Base-by-base conservation (phyloP, 2,113 vertebrate species). In the Anarhynchus alexandrinus region DNA sequence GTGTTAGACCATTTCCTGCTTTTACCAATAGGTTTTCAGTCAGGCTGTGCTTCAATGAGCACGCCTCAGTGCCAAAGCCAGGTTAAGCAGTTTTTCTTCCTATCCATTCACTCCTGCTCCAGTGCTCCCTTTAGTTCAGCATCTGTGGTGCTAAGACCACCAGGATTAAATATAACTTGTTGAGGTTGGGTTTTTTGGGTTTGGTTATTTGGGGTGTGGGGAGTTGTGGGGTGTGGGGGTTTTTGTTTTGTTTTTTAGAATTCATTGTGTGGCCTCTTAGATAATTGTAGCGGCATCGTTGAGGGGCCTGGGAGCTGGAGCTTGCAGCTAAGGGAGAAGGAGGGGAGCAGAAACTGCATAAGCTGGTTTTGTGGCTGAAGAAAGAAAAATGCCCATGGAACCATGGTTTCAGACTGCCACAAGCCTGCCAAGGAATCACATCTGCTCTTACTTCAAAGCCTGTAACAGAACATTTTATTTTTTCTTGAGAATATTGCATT, bases 351-450 rank as follows among this genome's bases (percentile, higher is more conserved):
- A 66, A 86, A 74, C 83, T 79, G n/a, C 47, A 34, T 76, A 69
- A 89, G 57, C 64, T 82, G 49, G 30, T 91, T 89, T 91, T 94
- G 26, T 87, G 85, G 65, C 87, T 49, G 57, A 72, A 49, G 45
- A 52, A 57, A 58, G 73, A 69, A 87, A 74, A 94, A 67, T 36
- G 86, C 82, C 62, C 3, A 0, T 62, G 52, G 73, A 94, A 57
- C 57, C 54, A 29, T 47, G 82, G 62, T 89, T 96, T 82, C 81
- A 79, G 47, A 51, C 32, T 57, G 55, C 82, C 74, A 87, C 67
- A 65, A 36, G 85, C 78, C 82, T 95, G 93, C 93, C 90, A 96
- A 91, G 47, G 80, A 82, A 88, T 95, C 81, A 88, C 93, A 96
- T 90, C 83, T 97, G 97, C 73, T 93, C 89, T 79, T 92, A 88